phyloP scores from a whole-genome alignment of 2,113 vertebrate genomes.

The Dicentrarchus labrax region DNA sequence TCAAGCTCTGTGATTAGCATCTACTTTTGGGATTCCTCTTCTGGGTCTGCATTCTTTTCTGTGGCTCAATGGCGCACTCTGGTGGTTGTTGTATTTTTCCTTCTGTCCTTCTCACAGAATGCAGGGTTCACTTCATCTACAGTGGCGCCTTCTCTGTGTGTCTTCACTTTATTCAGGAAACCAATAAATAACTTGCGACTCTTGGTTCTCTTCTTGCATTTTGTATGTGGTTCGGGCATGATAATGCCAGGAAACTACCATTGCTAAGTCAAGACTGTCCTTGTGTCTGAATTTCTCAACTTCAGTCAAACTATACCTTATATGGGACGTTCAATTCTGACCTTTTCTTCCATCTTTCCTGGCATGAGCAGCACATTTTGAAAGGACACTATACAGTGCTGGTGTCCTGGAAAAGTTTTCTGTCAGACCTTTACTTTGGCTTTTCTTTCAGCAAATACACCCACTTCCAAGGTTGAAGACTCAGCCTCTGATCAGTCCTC shows the following conservation, averaged over 20 bases:
- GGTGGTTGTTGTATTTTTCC: slow-evolving; percentile 47
- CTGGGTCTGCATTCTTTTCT: slow-evolving; percentile 17
- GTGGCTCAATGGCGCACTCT: slow-evolving; percentile 49
- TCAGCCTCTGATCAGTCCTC: slow-evolving; percentile 13
- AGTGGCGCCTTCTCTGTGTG: not conserved
- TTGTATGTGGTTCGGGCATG: not conserved
- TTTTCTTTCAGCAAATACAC: slow-evolving; percentile 61
- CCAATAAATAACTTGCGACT: not conserved
- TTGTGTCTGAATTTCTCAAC: not conserved
- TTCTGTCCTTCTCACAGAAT: slow-evolving; percentile 1
- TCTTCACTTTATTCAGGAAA: not conserved
- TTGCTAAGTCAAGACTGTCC: not conserved
- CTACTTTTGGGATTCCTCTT: slow-evolving; percentile 29
- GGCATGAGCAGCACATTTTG: not conserved
- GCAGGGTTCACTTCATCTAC: slow-evolving; percentile 6
- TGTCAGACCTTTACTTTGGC: slow-evolving; percentile 21
- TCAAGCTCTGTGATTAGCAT: slow-evolving; percentile 24
- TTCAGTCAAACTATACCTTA: not conserved
- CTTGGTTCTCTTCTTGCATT: not conserved
- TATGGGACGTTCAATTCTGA: not conserved
- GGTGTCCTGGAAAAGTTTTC: not conserved
- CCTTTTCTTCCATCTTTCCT: not conserved
- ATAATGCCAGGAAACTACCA: not conserved
- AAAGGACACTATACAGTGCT: not conserved
- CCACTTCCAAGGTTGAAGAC: not conserved